phyloP scores from a whole-genome alignment of 2,113 vertebrate species.

The Axis porcinus region DNA sequence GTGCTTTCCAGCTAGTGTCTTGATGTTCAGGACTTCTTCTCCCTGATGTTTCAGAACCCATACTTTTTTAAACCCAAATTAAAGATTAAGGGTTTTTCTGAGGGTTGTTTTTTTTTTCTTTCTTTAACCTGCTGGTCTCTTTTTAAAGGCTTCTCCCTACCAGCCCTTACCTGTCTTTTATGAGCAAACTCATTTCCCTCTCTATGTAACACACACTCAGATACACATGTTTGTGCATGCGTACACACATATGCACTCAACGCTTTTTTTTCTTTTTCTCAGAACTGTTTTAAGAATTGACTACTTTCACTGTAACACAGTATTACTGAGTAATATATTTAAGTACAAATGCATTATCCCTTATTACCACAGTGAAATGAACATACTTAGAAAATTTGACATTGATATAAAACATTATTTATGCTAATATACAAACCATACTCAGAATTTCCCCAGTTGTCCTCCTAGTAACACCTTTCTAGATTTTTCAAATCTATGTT shows the following conservation, averaged over 20 bases:
- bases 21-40: background rate
- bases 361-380: background rate
- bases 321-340: background rate
- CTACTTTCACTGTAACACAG: background rate
- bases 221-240: background rate
- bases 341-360: background rate
- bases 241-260: background rate
- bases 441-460: background rate
- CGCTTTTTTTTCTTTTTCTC: background rate
- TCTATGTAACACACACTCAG: background rate
- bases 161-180: background rate
- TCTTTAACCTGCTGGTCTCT: background rate
- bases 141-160: background rate
- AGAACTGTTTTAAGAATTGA: slow-evolving; percentile 1
- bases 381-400: background rate
- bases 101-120: background rate
- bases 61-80: background rate
- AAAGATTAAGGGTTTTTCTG: background rate
- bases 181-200: background rate
- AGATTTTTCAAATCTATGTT: background rate
- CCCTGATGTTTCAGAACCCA: background rate
- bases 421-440: background rate
- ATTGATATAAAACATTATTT: background rate
- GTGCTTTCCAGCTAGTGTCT: background rate
- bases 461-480: background rate